Evolutionary conservation across 2,888 invertebrate genomes (phyloP).

Genomic region (Frankliniella intonsa): DNA sequence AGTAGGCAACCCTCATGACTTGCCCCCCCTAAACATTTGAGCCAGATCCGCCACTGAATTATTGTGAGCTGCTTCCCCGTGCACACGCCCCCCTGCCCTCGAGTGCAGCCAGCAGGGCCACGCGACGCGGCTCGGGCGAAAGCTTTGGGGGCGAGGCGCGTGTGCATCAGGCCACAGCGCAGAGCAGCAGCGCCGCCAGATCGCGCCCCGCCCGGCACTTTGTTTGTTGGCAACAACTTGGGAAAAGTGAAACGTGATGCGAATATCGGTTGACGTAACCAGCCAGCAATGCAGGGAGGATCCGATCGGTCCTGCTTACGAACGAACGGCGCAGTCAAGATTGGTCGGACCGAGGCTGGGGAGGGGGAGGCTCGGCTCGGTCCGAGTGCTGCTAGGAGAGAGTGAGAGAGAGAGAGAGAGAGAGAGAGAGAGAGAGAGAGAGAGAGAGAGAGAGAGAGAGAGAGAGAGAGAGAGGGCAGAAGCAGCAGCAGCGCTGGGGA

Average conservation of each 20-base stretch:
- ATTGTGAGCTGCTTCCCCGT: background rate
- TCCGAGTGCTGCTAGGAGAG: background rate
- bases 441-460: background rate
- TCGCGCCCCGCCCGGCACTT: background rate
- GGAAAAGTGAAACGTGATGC: background rate
- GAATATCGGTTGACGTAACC: background rate
- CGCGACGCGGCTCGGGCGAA: too few relatives aligned
- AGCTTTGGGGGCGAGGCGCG: background rate
- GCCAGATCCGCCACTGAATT: background rate
- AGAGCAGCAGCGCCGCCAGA: background rate
- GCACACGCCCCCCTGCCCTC: background rate
- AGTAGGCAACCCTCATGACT: too few relatives aligned
- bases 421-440: background rate
- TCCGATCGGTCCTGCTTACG: background rate
- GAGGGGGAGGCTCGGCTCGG: background rate
- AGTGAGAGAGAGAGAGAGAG: background rate
- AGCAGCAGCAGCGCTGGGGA: background rate
- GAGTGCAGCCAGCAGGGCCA: too few relatives aligned
- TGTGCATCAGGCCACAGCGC: background rate
- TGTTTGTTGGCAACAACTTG: slow-evolving; percentile 7
- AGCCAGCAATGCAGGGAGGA: background rate
- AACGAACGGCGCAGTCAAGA: background rate
- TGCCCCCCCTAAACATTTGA: too few relatives aligned
- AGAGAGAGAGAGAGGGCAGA: background rate
- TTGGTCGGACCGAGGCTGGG: background rate